phyloP scores from a whole-genome alignment of 1,140 invertebrate genomes.

The Ips nitidus region DNA sequence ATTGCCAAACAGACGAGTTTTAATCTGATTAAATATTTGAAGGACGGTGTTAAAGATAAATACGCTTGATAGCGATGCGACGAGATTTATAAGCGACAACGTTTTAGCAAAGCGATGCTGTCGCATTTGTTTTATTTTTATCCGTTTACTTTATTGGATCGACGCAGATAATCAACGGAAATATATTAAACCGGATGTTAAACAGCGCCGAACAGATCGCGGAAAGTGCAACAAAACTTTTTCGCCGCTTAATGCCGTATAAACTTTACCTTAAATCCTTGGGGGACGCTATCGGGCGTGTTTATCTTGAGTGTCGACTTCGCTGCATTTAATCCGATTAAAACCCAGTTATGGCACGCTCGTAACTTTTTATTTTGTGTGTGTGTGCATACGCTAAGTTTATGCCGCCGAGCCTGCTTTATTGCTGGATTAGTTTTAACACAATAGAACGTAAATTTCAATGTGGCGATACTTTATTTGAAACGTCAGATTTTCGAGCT shows the following conservation, averaged over 20 bases:
- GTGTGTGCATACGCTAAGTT: conserved; percentile 3
- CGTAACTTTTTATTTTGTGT: conserved; percentile 11
- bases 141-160: background rate
- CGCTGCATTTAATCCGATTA: conserved; percentile 14
- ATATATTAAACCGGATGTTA: no score
- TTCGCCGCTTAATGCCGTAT: background rate
- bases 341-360: conserved; percentile 3
- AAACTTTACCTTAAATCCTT: background rate
- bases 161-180: no score
- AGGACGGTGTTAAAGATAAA: conserved; percentile 13
- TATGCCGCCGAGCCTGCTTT: conserved; percentile 1
- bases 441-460: background rate
- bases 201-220: background rate
- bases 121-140: conserved; percentile 3
- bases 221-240: background rate
- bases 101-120: conserved; percentile 3
- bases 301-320: conserved; percentile 3
- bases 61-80: conserved; percentile 7
- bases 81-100: conserved; percentile 11
- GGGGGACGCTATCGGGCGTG: background rate
- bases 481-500: no score
- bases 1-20: conserved; percentile 10
- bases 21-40: conserved; percentile 16
- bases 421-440: background rate
- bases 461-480: background rate